Evolutionary conservation across 2,797 vertebrate species (phyloP), one percentile per base, ranked within the genome.

Genomic region (Meriones psammophilus): DNA sequence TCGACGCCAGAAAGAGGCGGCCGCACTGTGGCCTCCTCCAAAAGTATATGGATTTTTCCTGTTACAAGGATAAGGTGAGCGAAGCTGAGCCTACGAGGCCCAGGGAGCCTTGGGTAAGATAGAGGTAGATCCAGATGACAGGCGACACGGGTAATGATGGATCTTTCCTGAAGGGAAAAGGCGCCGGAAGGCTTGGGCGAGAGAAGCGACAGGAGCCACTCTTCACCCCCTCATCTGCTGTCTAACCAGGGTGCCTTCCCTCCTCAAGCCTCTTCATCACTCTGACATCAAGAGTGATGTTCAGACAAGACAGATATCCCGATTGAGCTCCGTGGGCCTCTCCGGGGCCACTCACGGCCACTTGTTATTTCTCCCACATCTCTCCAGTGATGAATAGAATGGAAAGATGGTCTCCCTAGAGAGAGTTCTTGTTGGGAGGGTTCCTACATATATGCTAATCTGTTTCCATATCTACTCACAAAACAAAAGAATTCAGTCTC

Each of bases 311-410:
- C 12, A n/a, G 20, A 33, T 54, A 46, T 62, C 86, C 71, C 4
- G 50, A 73, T 5, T 78, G 66, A 92, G 73, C n/a, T 1, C 60
- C 12, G 2, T 39, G 0, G 10, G 66, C 33, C 9, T 91, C 60
- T 33, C 0, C 0, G 9, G 58, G 64, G n/a, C 39, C 24, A 8
- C 12, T 64, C 20, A 8, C 0, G 0, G 50, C 62, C 0, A 8
- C n/a, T 73, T 50, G 78, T 91, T 28, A 1, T 36, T 60, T 80
- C 93, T 73, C 30, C 81, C n/a, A 4, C 8, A 12, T 46, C 88
- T 68, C 26, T 10, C 88, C 69, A 36, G 2, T 62, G n/a, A 46
- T 18, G 58, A 36, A 74, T 22, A 42, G 81, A 89, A 78, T 13
- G 30, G 68, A 60, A 60, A 84, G 66, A 20, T 3, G 8, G 64